Evolutionary conservation across 1,140 invertebrate species (phyloP), one percentile per base, ranked within the genome.

Genomic region (Meloidogyne chitwoodi): DNA sequence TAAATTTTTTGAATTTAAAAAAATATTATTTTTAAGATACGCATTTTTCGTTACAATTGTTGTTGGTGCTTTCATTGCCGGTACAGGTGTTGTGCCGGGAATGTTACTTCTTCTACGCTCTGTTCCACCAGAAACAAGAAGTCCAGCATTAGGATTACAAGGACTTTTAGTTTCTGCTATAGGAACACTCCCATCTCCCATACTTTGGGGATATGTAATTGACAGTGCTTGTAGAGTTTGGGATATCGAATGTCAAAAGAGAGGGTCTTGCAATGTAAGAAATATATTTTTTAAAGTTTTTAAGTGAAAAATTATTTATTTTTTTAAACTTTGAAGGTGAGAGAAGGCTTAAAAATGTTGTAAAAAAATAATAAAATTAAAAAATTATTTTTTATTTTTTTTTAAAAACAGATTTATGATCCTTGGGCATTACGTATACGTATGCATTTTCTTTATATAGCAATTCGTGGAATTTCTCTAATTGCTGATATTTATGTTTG

Each of bases 161-260:
- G 85, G 85, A n/a, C 87, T 86, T 31, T 62, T 87, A 34, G 85
- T 86, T 27, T 75, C 70, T 68, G 76, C 84, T 14, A 73, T 87
- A 29, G 77, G 83, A 11, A 87, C 87, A 12, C 82, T 88, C 11
- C 88, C 88, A 16, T 88, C 88, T n/a, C 88, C 88, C 0, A 62
- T 88, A 0, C 29, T 88, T 27, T 88, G 88, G 80, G 88, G 88
- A 24, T 79, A 80, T 41, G 78, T 88, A 1, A 81, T 89, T 24
- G 88, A 88, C 72, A 80, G 78, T 29, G 76, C 87, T 19, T 88
- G 88, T 80, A 34, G 86, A 22, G 75, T 88, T 5, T 88, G 88
- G 88, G 81, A 85, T 27, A 76, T 78, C 14, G 67, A 69, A 1
- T 85, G 88, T 41, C 83, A 82, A 38, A 76, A 77, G 31, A 77